Evolutionary conservation across 2,888 invertebrate genomes (phyloP), one percentile per base, ranked within the genome.

Genomic region (Drosophila demipolita): DNA sequence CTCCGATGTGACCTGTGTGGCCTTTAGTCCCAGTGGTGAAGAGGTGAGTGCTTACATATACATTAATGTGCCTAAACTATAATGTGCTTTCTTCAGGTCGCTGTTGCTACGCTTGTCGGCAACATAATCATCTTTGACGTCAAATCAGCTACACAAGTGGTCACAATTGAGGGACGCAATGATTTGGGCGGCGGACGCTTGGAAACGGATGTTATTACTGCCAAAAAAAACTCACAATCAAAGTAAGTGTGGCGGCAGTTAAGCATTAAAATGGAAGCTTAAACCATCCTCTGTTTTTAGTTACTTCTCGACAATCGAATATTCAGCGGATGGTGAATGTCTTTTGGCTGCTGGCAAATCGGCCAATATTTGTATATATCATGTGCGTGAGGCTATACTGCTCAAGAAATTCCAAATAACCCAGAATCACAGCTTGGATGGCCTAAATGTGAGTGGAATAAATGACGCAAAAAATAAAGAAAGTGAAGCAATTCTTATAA

Each of bases 401-500:
- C 93, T 99, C 48, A 98, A 97, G 92, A 99, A 98, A 93, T 99
- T 98, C 92, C 96, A 97, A 91, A 96, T 99, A 73, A 99, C 99
- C 0, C 96, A 97, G 93, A 99, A 99, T 91, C 94, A 96, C 75
- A 99, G 99, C 0, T 94, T 99, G 66, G 99, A 99, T 94, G 99
- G 97, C 32, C 96, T 99, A 73, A 96, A 97, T 94, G 99, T 98
- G 93, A 95, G 96, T 68, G 6, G 1, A 9, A 38, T 3, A 11
- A n/a, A 35, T 42, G 12, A 11, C 1, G 12, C 2, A 15, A 23
- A 4, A 15, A 0, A 7, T 8, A 7, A 17, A 48, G 12, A 35
- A 17, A 3, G 1, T 3, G 7, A 15, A 23, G 4, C 8, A 23
- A 4, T 29, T 9, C 15, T 35, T 17, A 26, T 23, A 17, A 17